Evolutionary conservation across 1,140 invertebrate genomes (phyloP), one percentile per base, ranked within the genome.

Genomic region (Proctacanthus coquilletti): DNA sequence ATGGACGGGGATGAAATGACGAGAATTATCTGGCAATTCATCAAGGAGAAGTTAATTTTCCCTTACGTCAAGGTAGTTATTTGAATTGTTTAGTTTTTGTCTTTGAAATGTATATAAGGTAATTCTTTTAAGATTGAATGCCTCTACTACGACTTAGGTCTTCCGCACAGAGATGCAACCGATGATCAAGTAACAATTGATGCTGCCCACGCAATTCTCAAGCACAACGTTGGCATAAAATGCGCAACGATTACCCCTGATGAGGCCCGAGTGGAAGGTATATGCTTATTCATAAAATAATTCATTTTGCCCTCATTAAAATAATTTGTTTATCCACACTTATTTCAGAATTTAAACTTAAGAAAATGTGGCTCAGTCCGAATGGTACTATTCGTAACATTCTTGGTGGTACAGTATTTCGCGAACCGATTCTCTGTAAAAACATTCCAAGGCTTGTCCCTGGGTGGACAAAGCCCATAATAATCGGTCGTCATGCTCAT

Each of bases 1-100:
- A 75, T 92, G 68, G 85, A 92, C 65, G 87, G 87, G 40, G 87
- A 93, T 70, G 87, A 92, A 63, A 92, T 92, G 86, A 78, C 76
- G 27, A 71, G 82, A 44, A 83, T 88, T 39, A 87, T 88, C 44
- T 88, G 84, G 84, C 77, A 83, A 48, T 79, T 84, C 55, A 91
- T 92, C 48, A 91, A 91, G 60, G 82, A 91, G 46, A 74, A 72
- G 45, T 64, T 91, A 2, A 88, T 91, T 45, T 77, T 88, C 46
- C 87, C 87, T 5, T 91, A 86, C 64, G 68, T 91, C 13, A 87
- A 92, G 67, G 70, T 75, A n/a, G n/a, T n/a, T n/a, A n/a, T n/a
- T n/a, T n/a, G n/a, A n/a, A n/a, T n/a, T n/a, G n/a, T n/a, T n/a
- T n/a, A n/a, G n/a, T n/a, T n/a, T n/a, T n/a, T n/a, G n/a, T n/a